A percentile compares a stretch with the other conserved stretches of the same genome.
phyloP scores from a whole-genome alignment of 1,140 invertebrate genomes.

The Cherax destructor region DNA sequence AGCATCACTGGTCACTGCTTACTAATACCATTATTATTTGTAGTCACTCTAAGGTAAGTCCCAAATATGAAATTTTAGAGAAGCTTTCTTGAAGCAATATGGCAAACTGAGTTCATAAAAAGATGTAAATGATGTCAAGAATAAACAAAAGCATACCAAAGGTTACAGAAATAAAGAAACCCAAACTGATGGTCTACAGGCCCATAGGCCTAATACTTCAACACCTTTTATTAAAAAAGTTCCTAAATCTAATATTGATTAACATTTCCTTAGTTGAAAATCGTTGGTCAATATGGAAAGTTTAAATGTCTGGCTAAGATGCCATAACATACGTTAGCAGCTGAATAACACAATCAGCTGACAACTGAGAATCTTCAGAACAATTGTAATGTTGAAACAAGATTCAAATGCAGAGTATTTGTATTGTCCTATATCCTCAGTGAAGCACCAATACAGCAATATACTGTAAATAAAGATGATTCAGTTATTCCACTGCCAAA shows the following conservation, averaged over 20 bases:
- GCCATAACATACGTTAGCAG: conserved; percentile 40
- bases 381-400: conserved; percentile 53
- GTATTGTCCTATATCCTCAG: conserved; percentile 57
- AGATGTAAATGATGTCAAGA: conserved; percentile 29
- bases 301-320: conserved; percentile 50
- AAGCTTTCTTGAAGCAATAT: conserved; percentile 35
- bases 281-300: conserved; percentile 68
- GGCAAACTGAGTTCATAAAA: conserved; percentile 15
- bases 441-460: conserved; percentile 65
- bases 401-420: conserved; percentile 56
- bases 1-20: conserved; percentile 22
- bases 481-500: conserved; percentile 49
- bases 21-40: conserved; percentile 35
- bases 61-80: conserved; percentile 11
- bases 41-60: conserved; percentile 20
- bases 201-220: conserved; percentile 53
- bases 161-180: conserved; percentile 54
- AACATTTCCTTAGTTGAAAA: conserved; percentile 67
- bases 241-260: conserved; percentile 63
- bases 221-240: conserved; percentile 56
- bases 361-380: conserved; percentile 60
- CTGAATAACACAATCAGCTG: conserved; percentile 48
- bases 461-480: conserved; percentile 46
- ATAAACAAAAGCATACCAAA: conserved; percentile 39
- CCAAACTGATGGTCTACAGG: conserved; percentile 60